Base-by-base conservation (phyloP, 2,797 vertebrate species). In the Austrolebias charrua region DNA sequence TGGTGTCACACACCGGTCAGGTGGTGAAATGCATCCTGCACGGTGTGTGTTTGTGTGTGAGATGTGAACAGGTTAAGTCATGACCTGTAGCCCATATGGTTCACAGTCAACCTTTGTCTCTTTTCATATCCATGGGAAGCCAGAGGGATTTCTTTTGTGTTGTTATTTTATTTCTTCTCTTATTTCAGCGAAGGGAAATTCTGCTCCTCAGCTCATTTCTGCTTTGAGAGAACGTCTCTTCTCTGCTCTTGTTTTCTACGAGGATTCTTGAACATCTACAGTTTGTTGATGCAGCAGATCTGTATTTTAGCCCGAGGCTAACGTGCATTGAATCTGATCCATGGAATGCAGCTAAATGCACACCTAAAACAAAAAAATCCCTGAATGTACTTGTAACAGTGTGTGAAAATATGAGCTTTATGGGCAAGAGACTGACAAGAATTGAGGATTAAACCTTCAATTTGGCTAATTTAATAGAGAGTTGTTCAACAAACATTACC, bases 21-120 rank as follows among this genome's bases (percentile, higher is more conserved):
- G 73, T 70, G 64, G 55, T 67, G 59, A 70, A 74, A 75, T 51
- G 53, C 35, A 11, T 60, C 52, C 0, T 63, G 47, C 38, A 51
- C n/a, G 5, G 38, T 66, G 49, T 64, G 47, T 80, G 61, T 78
- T 64, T 63, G 47, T 77, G 78, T 80, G 79, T 79, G 73, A 69
- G 75, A 50, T 76, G 71, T 69, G 49, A 50, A 70, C 76, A 74
- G 61, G 76, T 80, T 73, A 73, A 52, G 55, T 79, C 82, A 70
- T 83, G 82, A 85, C 71, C 84, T 69, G 70, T 50, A 77, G 75
- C 66, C 69, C 4, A 10, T 61, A 43, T 70, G 58, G 63, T 81
- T 76, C 51, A 62, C 82, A 82, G 77, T 52, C 70, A 75, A 77
- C 50, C 79, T 79, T 73, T 63, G 76, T 83, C 56, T 76, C 62